Percentiles rank a stretch among this genome's conserved stretches.
Evolutionary conservation across 1,140 invertebrate species (phyloP).

Genomic region (Plutomurus gul): DNA sequence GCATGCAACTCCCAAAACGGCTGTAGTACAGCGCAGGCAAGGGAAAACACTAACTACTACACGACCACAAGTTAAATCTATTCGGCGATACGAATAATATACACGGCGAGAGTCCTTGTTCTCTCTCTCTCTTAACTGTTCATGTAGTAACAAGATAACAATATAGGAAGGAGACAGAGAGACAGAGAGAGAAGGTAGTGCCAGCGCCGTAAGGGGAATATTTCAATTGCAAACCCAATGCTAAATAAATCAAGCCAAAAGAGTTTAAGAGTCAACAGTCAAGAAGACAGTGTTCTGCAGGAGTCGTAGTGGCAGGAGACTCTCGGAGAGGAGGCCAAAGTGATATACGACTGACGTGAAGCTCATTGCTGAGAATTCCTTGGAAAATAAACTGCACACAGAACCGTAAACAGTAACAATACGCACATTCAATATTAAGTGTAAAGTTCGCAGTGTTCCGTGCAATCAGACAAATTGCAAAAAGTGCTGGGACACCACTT

Average conservation of each 20-base stretch:
- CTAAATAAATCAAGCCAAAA: slow-evolving; percentile 18
- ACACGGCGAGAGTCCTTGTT: slow-evolving; percentile 25
- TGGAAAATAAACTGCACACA: neutral
- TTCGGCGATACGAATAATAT: no score
- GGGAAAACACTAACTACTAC: neutral
- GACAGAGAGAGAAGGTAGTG: neutral
- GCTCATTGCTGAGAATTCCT: neutral
- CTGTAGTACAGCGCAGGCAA: neutral
- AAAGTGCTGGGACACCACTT: neutral
- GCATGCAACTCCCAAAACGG: neutral
- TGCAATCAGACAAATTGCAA: slow-evolving; percentile 24
- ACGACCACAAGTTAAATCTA: neutral
- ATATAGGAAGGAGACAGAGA: no score
- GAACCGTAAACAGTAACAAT: neutral
- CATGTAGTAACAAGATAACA: no score
- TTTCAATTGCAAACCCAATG: slow-evolving; percentile 10
- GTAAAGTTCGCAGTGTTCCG: neutral
- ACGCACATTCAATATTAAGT: no score
- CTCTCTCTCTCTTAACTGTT: neutral
- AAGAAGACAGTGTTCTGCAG: neutral
- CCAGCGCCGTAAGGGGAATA: neutral
- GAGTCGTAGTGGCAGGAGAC: neutral
- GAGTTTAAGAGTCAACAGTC: slow-evolving; percentile 16
- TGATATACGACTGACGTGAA: slow-evolving; percentile 15
- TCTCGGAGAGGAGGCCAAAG: neutral